Conservation (phyloP, 2,888 invertebrate genomes). For the Clusia tigrina region DNA sequence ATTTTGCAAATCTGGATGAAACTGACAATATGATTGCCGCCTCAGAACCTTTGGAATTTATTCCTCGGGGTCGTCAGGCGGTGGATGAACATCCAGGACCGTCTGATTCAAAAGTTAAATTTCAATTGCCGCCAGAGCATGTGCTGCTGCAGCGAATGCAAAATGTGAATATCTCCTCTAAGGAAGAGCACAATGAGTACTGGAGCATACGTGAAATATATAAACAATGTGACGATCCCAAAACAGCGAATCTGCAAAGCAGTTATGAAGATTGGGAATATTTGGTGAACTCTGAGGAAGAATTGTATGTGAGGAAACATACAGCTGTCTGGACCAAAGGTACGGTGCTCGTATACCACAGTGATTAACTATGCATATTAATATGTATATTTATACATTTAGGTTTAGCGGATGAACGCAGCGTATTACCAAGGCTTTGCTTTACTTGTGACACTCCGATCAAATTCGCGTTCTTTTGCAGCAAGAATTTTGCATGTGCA, state of each 20-base stretch:
- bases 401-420: slow-evolving; percentile 48
- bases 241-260: slow-evolving; percentile 22
- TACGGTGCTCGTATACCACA: too few species aligned
- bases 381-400: background rate
- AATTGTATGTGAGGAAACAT: slow-evolving; percentile 84
- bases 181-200: slow-evolving; percentile 66
- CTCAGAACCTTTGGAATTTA: slow-evolving; percentile 90
- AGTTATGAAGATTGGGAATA: slow-evolving; percentile 49
- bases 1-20: slow-evolving; percentile 86
- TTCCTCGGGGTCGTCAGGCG: slow-evolving; percentile 87
- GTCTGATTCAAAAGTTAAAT: slow-evolving; percentile 66
- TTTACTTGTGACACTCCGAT: slow-evolving; percentile 86
- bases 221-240: slow-evolving; percentile 64
- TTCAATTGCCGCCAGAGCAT: slow-evolving; percentile 68
- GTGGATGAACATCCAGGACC: slow-evolving; percentile 79
- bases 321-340: slow-evolving; percentile 84
- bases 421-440: slow-evolving; percentile 64
- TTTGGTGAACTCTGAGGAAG: slow-evolving; percentile 75
- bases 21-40: slow-evolving; percentile 87
- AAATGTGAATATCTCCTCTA: slow-evolving; percentile 78
- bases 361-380: background rate
- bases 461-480: slow-evolving; percentile 81
- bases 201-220: slow-evolving; percentile 70
- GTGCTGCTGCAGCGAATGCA: slow-evolving; percentile 76
- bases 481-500: slow-evolving; percentile 65